Base-by-base conservation (phyloP, 2,113 vertebrate genomes). In the Hassar affinis region DNA sequence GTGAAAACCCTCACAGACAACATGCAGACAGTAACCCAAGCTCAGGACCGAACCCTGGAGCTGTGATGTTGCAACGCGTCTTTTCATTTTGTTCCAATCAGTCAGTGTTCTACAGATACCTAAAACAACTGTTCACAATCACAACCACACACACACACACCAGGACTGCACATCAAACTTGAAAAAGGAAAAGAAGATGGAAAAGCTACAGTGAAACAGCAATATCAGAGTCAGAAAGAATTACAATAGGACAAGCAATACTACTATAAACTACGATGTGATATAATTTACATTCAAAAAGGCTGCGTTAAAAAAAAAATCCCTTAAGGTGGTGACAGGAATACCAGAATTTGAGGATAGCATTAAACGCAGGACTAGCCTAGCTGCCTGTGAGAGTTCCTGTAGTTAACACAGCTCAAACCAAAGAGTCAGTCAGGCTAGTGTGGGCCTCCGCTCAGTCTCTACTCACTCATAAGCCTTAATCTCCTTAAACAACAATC, bases 401-500 rank as follows among this genome's bases (percentile, higher is more conserved):
- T 22, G 15, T 76, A 78, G 56, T 56, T 22, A 38, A 51, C 25
- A 54, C 14, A 6, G 47, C 72, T 59, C 38, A 0, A 71, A 33
- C 33, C 56, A 78, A 51, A 84, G 83, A 51, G 42, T 62, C 18
- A 25, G 35, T 56, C 59, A 45, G 82, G 30, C 82, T 84, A 51
- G 45, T 62, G 72, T 30, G 62, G 78, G 74, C 74, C 71, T 62
- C 80, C 68, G 17, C n/a, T 80, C 76, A 8, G 68, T 82, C 86
- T 85, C 80, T 18, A 9, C 66, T 57, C 57, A 10, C 47, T 79
- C 56, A 80, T 80, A 49, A 82, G 66, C 80, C 54, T 68, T 83
- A 87, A 87, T 87, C 78, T 78, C 84, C 77, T 83, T 77, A 83
- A 87, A 85, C 84, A 87, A 80, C 86, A 87, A 87, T 83, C 84